Percentiles rank a stretch among this genome's conserved stretches.
Conservation (phyloP, 2,888 invertebrate genomes). For the Mycalesis mineus region DNA sequence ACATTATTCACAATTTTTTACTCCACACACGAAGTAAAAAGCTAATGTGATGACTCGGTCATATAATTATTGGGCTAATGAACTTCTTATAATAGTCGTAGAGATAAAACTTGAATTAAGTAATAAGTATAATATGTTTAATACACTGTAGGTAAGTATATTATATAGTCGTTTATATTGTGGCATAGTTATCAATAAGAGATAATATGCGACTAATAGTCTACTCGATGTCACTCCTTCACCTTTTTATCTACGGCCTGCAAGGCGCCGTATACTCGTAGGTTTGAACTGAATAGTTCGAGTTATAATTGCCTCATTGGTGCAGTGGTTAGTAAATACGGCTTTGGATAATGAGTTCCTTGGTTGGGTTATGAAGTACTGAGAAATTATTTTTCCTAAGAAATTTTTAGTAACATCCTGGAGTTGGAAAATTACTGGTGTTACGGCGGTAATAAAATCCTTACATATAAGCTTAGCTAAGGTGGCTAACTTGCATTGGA, state of each 20-base stretch:
- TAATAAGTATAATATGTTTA: background rate
- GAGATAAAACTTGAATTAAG: slow-evolving; percentile 3
- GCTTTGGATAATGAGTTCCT: too few relatives aligned
- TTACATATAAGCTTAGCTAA: too few relatives aligned
- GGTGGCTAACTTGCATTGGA: too few relatives aligned
- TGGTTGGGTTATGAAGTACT: too few relatives aligned
- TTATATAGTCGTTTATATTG: background rate
- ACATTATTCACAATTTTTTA: background rate
- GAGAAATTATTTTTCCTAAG: too few relatives aligned
- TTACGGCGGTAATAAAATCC: too few relatives aligned
- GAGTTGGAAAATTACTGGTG: too few relatives aligned
- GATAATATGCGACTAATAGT: background rate
- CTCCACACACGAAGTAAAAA: background rate
- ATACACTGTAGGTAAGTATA: background rate
- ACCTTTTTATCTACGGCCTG: background rate
- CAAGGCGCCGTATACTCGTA: background rate
- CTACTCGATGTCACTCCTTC: background rate
- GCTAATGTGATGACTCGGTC: background rate
- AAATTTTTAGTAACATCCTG: too few relatives aligned
- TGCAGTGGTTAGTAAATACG: too few relatives aligned
- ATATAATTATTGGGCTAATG: slow-evolving; percentile 39
- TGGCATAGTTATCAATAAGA: background rate
- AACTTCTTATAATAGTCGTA: slow-evolving; percentile 42
- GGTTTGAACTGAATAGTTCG: background rate
- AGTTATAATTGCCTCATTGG: too few relatives aligned